Conservation (phyloP, 2,797 vertebrate genomes). For the Acomys russatus region DNA sequence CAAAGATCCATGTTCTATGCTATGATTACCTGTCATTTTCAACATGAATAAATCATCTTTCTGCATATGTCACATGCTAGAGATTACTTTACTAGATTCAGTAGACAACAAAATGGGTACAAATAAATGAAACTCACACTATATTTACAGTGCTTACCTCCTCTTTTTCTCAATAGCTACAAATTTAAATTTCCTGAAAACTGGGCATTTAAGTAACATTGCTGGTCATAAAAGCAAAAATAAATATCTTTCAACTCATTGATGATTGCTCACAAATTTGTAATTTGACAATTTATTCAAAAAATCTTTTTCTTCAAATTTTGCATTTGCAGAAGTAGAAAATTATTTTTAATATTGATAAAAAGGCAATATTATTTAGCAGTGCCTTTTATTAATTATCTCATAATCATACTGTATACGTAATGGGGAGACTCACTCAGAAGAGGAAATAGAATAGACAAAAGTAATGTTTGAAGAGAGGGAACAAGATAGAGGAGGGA, state of each 20-base stretch:
- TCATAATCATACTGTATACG: neutral
- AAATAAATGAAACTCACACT: neutral
- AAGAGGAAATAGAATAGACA: too few species aligned
- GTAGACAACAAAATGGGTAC: neutral
- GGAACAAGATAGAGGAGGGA: too few species aligned
- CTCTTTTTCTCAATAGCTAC: neutral
- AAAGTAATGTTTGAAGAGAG: too few species aligned
- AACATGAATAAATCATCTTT: constrained; percentile 14
- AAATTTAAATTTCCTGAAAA: neutral
- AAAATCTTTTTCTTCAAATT: neutral
- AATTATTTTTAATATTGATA: neutral
- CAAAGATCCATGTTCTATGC: neutral
- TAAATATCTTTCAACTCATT: neutral
- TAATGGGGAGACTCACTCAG: neutral
- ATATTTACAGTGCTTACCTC: neutral
- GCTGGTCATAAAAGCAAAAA: neutral
- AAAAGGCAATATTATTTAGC: neutral
- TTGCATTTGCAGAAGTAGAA: neutral
- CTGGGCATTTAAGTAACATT: neutral
- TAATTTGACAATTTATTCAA: neutral
- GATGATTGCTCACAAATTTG: neutral
- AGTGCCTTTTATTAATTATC: neutral
- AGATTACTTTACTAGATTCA: neutral
- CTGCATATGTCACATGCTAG: neutral
- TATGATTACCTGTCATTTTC: neutral